Conservation (phyloP, 1,140 invertebrate species). For the Aphelenchoides besseyi region DNA sequence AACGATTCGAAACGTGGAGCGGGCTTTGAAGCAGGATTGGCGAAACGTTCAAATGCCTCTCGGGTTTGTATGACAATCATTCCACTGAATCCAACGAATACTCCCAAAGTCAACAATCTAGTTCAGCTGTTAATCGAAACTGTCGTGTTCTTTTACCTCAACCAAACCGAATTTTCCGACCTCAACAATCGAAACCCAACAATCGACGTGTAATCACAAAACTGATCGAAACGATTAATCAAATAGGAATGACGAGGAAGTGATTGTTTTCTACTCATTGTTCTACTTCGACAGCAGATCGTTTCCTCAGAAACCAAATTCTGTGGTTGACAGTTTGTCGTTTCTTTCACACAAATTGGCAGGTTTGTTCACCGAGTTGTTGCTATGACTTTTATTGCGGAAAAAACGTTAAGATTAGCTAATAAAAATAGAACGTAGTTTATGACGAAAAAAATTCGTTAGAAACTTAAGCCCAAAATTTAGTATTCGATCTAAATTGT, state of each 20-base stretch:
- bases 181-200: constrained; percentile 48
- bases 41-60: constrained; percentile 9
- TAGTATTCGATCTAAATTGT: too few relatives aligned
- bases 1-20: background rate
- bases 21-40: background rate
- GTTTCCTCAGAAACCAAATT: too few relatives aligned
- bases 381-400: too few relatives aligned
- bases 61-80: constrained; percentile 17
- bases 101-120: constrained; percentile 31
- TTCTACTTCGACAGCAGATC: too few relatives aligned
- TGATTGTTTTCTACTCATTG: background rate
- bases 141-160: constrained; percentile 31
- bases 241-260: background rate
- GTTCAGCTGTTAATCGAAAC: background rate
- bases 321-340: too few relatives aligned
- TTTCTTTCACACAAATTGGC: too few relatives aligned
- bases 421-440: too few relatives aligned
- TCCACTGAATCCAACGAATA: background rate
- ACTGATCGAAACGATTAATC: constrained; percentile 36
- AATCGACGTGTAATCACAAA: constrained; percentile 48
- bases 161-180: constrained; percentile 37
- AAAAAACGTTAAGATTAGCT: too few relatives aligned
- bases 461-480: too few relatives aligned
- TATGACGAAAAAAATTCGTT: too few relatives aligned
- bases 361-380: too few relatives aligned